Evolutionary conservation across 2,113 vertebrate genomes (phyloP).

Genomic region (Zosterops japonicus): DNA sequence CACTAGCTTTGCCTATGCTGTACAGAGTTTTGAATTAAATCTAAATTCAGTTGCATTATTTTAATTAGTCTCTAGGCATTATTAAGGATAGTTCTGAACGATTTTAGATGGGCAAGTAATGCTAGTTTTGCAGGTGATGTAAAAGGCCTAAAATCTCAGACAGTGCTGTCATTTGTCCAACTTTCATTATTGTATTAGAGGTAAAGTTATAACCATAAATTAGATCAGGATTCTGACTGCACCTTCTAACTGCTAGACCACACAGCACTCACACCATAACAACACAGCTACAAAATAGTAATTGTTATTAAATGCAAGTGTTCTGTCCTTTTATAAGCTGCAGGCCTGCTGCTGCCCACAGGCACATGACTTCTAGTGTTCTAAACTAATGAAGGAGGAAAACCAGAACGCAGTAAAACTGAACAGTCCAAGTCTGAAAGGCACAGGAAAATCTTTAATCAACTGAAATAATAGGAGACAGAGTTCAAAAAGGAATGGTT

Average conservation of each 20-base stretch:
- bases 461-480: not conserved
- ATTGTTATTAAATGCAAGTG: not conserved
- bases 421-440: not conserved
- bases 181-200: not conserved
- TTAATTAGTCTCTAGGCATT: not conserved
- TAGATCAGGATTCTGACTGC: not conserved
- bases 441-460: not conserved
- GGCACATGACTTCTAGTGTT: not conserved
- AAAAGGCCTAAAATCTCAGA: not conserved
- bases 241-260: not conserved
- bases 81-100: not conserved
- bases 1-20: not conserved
- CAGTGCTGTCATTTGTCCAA: not conserved
- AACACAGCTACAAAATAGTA: not conserved
- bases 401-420: not conserved
- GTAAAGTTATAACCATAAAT: not conserved
- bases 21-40: not conserved
- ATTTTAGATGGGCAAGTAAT: not conserved
- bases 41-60: not conserved
- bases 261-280: not conserved
- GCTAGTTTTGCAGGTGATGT: not conserved
- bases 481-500: not conserved
- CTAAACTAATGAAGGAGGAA: not conserved
- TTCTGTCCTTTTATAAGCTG: not conserved
- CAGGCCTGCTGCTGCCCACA: not conserved